Percentiles rank a stretch among this genome's conserved stretches.
Evolutionary conservation across 2,797 vertebrate species (phyloP).

Genomic region (Myiothlypis coronata): DNA sequence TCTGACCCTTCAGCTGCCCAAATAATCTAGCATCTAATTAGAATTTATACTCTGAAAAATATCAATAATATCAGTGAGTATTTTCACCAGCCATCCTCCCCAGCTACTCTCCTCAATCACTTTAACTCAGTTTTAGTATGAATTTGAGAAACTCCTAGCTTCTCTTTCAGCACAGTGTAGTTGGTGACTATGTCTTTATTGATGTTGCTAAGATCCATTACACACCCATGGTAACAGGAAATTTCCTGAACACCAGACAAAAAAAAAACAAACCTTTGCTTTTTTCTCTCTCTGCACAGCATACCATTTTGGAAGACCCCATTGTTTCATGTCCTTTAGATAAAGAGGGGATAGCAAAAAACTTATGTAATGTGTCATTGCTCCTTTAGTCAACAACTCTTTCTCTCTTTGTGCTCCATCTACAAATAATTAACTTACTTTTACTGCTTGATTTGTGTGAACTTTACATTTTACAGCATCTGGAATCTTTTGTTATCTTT

Average conservation of each 20-base stretch:
- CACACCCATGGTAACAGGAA: neutral
- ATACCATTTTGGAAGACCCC: neutral
- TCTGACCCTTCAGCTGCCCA: neutral
- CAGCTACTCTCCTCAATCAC: rapidly evolving
- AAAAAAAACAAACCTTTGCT: neutral
- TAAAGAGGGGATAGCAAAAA: neutral
- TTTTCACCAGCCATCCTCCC: neutral
- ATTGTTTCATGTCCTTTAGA: neutral
- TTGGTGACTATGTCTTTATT: neutral
- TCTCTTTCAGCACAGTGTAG: neutral
- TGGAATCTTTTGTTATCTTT: neutral
- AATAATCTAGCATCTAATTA: neutral
- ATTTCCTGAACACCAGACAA: neutral
- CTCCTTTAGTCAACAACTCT: neutral
- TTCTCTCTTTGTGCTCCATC: neutral
- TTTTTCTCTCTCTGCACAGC: neutral
- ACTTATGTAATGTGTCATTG: neutral
- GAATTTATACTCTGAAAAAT: neutral
- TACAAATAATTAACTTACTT: neutral
- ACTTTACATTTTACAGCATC: neutral
- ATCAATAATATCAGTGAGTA: neutral
- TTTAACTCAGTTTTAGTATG: neutral
- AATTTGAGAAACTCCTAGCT: neutral
- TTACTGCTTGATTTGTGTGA: neutral
- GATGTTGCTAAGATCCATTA: neutral